phyloP scores from a whole-genome alignment of 1,140 invertebrate genomes.

The Pemphigus obesinymphae region DNA sequence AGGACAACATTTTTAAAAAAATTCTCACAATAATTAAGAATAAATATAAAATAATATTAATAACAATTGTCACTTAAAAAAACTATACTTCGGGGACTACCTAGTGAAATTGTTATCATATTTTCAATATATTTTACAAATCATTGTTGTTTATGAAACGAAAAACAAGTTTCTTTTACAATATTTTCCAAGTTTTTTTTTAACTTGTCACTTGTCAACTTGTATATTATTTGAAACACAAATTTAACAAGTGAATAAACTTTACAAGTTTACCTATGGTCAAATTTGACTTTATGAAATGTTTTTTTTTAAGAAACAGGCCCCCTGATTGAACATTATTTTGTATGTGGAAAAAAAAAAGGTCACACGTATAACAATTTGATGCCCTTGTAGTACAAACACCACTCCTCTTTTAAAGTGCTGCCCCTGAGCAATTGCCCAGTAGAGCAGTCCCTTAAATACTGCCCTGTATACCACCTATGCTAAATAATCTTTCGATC shows the following conservation, averaged over 20 bases:
- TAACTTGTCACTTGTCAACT: slow-evolving; percentile 7
- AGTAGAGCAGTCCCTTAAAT: too few species aligned
- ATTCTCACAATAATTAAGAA: not conserved
- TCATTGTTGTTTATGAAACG: slow-evolving; percentile 11
- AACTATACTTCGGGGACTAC: not conserved
- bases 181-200: slow-evolving; percentile 3
- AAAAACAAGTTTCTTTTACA: slow-evolving; percentile 5
- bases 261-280: slow-evolving; percentile 15
- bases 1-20: too few species aligned
- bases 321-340: too few species aligned
- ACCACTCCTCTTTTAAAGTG: too few species aligned
- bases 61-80: not conserved
- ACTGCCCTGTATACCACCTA: too few species aligned
- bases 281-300: not conserved
- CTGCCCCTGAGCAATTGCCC: too few species aligned
- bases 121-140: slow-evolving; percentile 18
- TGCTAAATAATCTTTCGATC: too few species aligned
- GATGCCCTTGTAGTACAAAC: too few species aligned
- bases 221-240: slow-evolving; percentile 23
- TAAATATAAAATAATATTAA: not conserved
- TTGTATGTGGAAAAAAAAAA: too few species aligned
- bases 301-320: not conserved
- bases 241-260: slow-evolving; percentile 5
- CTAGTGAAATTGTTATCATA: slow-evolving; percentile 6
- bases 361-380: too few species aligned